Percentiles rank a stretch among this genome's conserved stretches.
phyloP scores from a whole-genome alignment of 2,888 invertebrate genomes.

The Neoscelio sp. region DNA sequence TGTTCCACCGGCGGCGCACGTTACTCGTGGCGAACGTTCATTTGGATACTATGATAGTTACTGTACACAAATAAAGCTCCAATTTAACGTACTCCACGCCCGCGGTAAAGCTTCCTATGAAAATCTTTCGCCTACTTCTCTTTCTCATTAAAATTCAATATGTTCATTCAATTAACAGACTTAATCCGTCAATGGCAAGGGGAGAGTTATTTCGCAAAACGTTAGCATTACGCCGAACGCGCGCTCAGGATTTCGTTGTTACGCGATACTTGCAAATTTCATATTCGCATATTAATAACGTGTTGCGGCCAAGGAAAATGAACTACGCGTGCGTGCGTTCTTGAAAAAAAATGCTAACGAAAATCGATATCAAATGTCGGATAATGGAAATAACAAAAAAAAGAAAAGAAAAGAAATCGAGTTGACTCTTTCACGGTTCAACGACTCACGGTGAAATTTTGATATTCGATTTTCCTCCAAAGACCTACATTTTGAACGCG shows the following conservation, averaged over 20 bases:
- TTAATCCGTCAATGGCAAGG: conserved; percentile 10
- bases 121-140: conserved; percentile 15
- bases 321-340: too few relatives aligned
- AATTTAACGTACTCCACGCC: too few relatives aligned
- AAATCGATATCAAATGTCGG: too few relatives aligned
- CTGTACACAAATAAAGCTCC: not conserved
- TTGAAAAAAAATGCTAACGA: too few relatives aligned
- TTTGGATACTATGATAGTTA: not conserved
- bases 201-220: not conserved
- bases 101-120: too few relatives aligned
- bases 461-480: too few relatives aligned
- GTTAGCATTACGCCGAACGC: not conserved
- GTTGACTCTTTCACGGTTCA: too few relatives aligned
- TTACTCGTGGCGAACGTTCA: conserved; percentile 3
- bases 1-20: not conserved
- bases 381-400: too few relatives aligned
- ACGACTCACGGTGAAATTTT: too few relatives aligned
- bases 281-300: conserved; percentile 9
- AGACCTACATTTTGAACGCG: too few relatives aligned
- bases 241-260: conserved; percentile 4
- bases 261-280: not conserved
- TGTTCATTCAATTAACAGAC: conserved; percentile 19
- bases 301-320: too few relatives aligned
- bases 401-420: too few relatives aligned
- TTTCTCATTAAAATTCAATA: conserved; percentile 31